Base-by-base conservation (phyloP, 2,797 vertebrate genomes). In the Vultur gryphus region DNA sequence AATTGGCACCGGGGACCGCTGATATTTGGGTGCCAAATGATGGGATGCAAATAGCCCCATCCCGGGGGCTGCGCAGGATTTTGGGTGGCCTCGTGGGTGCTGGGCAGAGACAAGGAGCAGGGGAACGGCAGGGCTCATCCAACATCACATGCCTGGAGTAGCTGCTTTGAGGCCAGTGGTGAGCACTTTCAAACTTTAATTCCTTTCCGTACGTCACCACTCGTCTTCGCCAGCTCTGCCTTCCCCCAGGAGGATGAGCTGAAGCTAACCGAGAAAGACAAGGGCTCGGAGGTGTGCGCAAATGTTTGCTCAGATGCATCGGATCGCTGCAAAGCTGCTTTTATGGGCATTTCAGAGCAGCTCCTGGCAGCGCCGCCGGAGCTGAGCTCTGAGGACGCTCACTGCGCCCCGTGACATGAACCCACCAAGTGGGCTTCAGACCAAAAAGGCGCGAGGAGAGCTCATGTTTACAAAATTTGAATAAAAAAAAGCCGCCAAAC, bases 261-360 rank as follows among this genome's bases (percentile, higher is more conserved):
- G 95, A 96, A 84, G 96, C 92, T 97, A 94, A 97, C n/a, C 4
- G 20, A 61, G 90, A 84, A 31, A 95, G 96, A 97, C 96, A 96
- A 37, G 95, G 79, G 79, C 95, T 96, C 2, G 7, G 95, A 95
- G 96, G 95, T 96, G 95, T 37, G 87, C 0, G 2, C 79, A 75
- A 49, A 67, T 46, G 83, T 83, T 59, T 57, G 75, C 86, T 95
- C 90, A 84, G 61, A 88, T 0, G 1, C 91, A 41, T 10, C 6
- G 0, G 28, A 82, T 58, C 15, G 0, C 88, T 51, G 80, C 88
- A 87, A 4, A 95, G 83, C 90, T 80, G 94, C 96, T 97, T 97
- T 96, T 96, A 96, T 96, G 96, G 96, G 95, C 96, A 97, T 97
- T 88, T 95, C 4, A 0, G 61, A 94, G 95, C 28, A 0, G 92